Evolutionary conservation across 1,140 invertebrate species (phyloP).

Genomic region (Nephila pilipes): DNA sequence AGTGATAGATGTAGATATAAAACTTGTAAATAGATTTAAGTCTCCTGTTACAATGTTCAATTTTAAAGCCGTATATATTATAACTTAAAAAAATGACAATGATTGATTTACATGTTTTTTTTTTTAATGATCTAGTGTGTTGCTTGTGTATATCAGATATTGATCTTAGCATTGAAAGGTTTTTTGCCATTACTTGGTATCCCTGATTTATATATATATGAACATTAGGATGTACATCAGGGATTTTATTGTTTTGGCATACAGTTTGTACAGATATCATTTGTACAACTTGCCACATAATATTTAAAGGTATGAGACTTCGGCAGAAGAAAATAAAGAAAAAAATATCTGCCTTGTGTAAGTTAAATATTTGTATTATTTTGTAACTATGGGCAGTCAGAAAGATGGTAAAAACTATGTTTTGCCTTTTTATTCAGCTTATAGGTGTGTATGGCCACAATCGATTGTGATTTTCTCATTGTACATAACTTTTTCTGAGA

Average conservation of each 20-base stretch:
- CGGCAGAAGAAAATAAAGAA: slow-evolving; percentile 55
- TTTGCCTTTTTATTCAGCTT: slow-evolving; percentile 75
- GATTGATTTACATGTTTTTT: neutral
- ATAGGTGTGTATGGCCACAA: slow-evolving; percentile 69
- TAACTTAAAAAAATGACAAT: neutral
- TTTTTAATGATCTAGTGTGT: slow-evolving; percentile 54
- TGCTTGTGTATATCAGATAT: slow-evolving; percentile 68
- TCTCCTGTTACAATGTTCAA: neutral
- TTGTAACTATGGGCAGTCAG: slow-evolving; percentile 75
- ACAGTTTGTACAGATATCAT: slow-evolving; percentile 70
- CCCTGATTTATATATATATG: slow-evolving; percentile 59
- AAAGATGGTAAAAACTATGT: slow-evolving; percentile 32
- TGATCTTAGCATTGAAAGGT: slow-evolving; percentile 71
- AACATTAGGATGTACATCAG: slow-evolving; percentile 59
- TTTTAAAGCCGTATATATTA: neutral
- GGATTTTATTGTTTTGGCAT: slow-evolving; percentile 76
- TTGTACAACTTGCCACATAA: slow-evolving; percentile 71
- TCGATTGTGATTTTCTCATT: slow-evolving; percentile 74
- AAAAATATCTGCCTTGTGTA: slow-evolving; percentile 69
- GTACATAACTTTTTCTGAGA: slow-evolving; percentile 75
- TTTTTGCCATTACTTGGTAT: slow-evolving; percentile 64
- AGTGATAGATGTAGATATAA: neutral
- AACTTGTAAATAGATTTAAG: slow-evolving; percentile 22
- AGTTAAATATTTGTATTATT: slow-evolving; percentile 77
- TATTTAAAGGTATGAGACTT: slow-evolving; percentile 69